Conservation (phyloP, 2,888 invertebrate genomes). For the Arge pagana region DNA sequence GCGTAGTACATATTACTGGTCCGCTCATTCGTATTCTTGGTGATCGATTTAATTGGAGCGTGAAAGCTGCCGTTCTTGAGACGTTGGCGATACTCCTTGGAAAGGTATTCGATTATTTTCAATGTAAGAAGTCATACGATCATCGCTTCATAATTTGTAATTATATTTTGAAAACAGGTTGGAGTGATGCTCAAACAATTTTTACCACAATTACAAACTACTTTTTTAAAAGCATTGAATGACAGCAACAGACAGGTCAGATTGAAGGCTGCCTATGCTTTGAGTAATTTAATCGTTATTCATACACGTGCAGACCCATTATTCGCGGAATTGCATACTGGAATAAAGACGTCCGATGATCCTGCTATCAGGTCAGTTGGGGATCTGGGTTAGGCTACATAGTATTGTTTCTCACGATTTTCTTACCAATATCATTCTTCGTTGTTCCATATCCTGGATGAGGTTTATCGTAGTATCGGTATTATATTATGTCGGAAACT, state of each 20-base stretch:
- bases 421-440: slow-evolving; percentile 14
- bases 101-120: too few species aligned
- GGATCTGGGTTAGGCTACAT: neutral
- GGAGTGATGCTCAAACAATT: slow-evolving; percentile 96
- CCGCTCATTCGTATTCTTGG: slow-evolving; percentile 97
- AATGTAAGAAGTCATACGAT: too few species aligned
- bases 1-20: slow-evolving; percentile 96
- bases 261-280: slow-evolving; percentile 85
- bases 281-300: slow-evolving; percentile 86
- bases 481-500: neutral
- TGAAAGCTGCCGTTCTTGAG: slow-evolving; percentile 95
- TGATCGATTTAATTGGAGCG: slow-evolving; percentile 90
- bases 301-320: slow-evolving; percentile 93
- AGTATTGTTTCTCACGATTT: too few species aligned
- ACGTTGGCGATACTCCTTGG: slow-evolving; percentile 89
- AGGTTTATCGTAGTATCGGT: neutral
- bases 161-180: slow-evolving; percentile 64
- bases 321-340: slow-evolving; percentile 90
- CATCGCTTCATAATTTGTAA: neutral
- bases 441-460: slow-evolving; percentile 7
- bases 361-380: slow-evolving; percentile 67
- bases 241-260: slow-evolving; percentile 88
- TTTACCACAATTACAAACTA: slow-evolving; percentile 97
- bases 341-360: slow-evolving; percentile 84
- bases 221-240: slow-evolving; percentile 92